phyloP scores from a whole-genome alignment of 2,888 invertebrate species.

The Melieria picta region DNA sequence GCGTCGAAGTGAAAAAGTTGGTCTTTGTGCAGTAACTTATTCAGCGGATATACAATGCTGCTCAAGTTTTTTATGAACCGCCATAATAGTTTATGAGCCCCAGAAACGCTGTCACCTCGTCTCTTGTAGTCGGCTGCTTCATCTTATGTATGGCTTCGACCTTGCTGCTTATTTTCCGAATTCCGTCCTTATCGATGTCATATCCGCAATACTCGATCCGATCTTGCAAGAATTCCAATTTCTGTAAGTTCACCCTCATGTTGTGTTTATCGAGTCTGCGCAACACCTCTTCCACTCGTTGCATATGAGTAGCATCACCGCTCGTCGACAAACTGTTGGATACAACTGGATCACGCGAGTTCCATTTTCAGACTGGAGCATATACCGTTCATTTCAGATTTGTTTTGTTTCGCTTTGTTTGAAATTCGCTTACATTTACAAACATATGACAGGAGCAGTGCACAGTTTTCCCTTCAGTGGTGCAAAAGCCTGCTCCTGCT shows the following conservation, averaged over 20 bases:
- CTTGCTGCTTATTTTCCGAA: conserved; percentile 53
- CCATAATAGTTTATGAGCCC: conserved; percentile 55
- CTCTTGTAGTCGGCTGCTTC: conserved; percentile 44
- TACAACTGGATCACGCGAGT: no score
- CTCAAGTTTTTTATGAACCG: conserved; percentile 53
- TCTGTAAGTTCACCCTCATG: conserved; percentile 48
- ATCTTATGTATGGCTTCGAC: conserved; percentile 51
- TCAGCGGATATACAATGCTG: conserved; percentile 48
- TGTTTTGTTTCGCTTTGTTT: no score
- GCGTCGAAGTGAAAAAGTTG: conserved; percentile 46
- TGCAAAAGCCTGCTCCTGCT: no score
- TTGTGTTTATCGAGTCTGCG: conserved; percentile 44
- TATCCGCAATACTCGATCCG: conserved; percentile 53
- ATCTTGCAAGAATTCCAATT: conserved; percentile 50
- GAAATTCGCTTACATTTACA: no score
- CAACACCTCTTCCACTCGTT: conserved; percentile 47
- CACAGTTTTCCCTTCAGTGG: no score
- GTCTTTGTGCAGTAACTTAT: conserved; percentile 48
- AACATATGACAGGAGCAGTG: no score
- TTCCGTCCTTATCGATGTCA: conserved; percentile 47
- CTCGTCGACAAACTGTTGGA: no score
- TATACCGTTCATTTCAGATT: no score
- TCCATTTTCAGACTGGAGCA: no score
- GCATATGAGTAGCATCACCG: conserved; percentile 46
- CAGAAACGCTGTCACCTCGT: conserved; percentile 48